Base-by-base conservation (phyloP, 1,140 invertebrate genomes). In the Sinonovacula constricta region DNA sequence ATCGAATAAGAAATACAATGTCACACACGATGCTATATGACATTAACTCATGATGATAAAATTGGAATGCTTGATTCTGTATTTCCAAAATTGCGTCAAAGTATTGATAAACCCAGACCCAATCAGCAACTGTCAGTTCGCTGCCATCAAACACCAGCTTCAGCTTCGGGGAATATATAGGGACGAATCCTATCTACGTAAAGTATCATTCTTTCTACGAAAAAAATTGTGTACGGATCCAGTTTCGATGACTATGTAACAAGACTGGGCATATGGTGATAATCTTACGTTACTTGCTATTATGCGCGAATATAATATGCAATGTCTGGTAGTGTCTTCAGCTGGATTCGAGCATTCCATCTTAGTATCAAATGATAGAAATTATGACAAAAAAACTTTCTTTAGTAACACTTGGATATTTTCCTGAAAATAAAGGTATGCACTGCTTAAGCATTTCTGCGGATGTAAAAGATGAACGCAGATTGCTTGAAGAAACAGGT, bases 301-400 rank as follows among this genome's bases (percentile, higher is more conserved):
- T 34, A 56, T 69, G 51, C 2, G 51, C 15, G 66, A 69, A 56
- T 69, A 69, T 39, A 69, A 69, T 24, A n/a, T 69, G 18, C 53
- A 56, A 49, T 69, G 66, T 24, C 53, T 56, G 14, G 66, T 69
- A 69, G 28, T 69, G 26, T 69, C 66, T 0, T 28, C 10, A 26
- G 24, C 18, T 22, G 66, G 66, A 56, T 3, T 39, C 22, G 51
- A 69, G 1, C 53, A 69, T 0, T 69, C 51, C 1, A 10, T 53
- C 24, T 5, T 69, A 15, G 66, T 69, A n/a, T 69, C 66, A 56
- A 36, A 3, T 12, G 66, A 69, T 69, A 31, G 51, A 14, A 5
- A 30, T 14, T 69, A 31, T 22, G 66, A 69, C 36, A 36, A n/a
- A 24, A n/a, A n/a, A 34, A 34, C 28, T 69, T n/a, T 1, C 12